Evolutionary conservation across 2,797 vertebrate genomes (phyloP).

Genomic region (Aulostomus chinensis): DNA sequence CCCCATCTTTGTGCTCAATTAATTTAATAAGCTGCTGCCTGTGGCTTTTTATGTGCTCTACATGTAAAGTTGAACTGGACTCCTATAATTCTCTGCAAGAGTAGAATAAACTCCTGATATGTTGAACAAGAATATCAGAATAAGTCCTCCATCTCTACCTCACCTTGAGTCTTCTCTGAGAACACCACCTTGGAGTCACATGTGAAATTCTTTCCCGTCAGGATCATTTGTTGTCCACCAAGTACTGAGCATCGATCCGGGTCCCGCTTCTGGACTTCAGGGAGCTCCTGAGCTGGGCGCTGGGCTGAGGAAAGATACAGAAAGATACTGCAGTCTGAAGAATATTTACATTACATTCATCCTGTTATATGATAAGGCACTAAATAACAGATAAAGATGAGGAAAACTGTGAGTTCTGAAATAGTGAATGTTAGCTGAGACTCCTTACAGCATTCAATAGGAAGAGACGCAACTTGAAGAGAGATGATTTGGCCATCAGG

Average conservation of each 20-base stretch:
- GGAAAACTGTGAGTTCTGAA: too few species aligned
- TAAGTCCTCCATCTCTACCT: conserved; percentile 43
- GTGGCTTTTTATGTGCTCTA: too few species aligned
- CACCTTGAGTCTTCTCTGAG: conserved; percentile 93
- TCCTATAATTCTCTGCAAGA: too few species aligned
- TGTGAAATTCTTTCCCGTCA: conserved; percentile 95
- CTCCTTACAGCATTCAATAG: conserved; percentile 96
- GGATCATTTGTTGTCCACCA: conserved; percentile 93
- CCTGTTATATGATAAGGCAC: too few species aligned
- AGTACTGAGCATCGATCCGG: conserved; percentile 89
- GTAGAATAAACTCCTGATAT: too few species aligned
- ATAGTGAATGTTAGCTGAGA: too few species aligned
- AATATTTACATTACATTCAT: too few species aligned
- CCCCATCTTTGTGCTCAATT: too few species aligned
- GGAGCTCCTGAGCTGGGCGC: conserved; percentile 92
- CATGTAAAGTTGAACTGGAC: too few species aligned
- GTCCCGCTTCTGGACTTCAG: conserved; percentile 90
- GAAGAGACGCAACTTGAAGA: conserved; percentile 92
- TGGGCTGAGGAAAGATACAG: conserved; percentile 85
- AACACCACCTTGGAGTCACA: conserved; percentile 95
- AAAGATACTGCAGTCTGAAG: background rate
- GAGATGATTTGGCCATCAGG: conserved; percentile 87
- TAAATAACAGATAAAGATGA: too few species aligned
- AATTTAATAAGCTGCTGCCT: too few species aligned
- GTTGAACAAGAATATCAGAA: too few species aligned